A percentile compares a stretch with the other conserved stretches of the same genome.
Evolutionary conservation across 2,888 invertebrate genomes (phyloP).

Genomic region (Xanthia icteritia): DNA sequence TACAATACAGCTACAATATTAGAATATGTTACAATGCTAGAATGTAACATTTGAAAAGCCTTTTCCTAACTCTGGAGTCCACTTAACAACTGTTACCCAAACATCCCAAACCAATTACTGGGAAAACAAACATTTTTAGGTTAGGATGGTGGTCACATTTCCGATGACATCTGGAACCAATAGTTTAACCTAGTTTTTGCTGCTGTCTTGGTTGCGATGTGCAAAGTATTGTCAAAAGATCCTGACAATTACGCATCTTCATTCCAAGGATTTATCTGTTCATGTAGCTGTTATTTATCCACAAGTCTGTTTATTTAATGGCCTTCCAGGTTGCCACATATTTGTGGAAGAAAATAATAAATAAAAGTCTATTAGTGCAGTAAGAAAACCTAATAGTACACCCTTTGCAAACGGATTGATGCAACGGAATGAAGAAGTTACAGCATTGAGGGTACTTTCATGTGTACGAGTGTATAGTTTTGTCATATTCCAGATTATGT

Average conservation of each 20-base stretch:
- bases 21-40: background rate
- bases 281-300: background rate
- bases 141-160: background rate
- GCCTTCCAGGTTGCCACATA: background rate
- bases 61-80: background rate
- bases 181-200: background rate
- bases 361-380: background rate
- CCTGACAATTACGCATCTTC: background rate
- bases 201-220: background rate
- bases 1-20: background rate
- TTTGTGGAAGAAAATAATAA: background rate
- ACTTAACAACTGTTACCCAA: background rate
- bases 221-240: background rate
- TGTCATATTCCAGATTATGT: background rate
- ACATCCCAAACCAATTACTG: background rate
- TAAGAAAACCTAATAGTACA: background rate
- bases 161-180: background rate
- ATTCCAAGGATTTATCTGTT: background rate
- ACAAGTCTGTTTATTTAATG: background rate
- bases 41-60: background rate
- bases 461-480: background rate
- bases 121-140: conserved; percentile 1
- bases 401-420: background rate
- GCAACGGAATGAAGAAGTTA: background rate
- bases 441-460: background rate